These are phyloP conservation scores for Morone saxatilis DNA, from an alignment of 2,113 vertebrate species.

Conservation along the genomic window DNA sequence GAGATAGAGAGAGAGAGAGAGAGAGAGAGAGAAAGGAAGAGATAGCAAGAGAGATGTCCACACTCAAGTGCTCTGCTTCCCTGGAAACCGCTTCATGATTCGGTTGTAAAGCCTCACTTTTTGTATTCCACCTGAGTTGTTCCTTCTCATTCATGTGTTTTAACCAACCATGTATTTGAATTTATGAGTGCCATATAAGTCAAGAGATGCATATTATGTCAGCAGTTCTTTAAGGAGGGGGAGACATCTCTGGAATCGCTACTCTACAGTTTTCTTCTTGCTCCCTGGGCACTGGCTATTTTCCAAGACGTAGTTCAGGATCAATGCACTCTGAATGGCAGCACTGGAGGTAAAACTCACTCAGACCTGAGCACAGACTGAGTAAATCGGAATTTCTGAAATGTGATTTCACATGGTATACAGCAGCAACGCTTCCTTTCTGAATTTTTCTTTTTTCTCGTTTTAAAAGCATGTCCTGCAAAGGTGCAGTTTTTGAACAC, in stretches of 20 bases:
- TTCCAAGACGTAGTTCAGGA: slow-evolving; percentile 67
- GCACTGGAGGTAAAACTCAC: slow-evolving; percentile 62
- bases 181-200: slow-evolving; percentile 65
- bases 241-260: slow-evolving; percentile 48
- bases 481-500: not conserved
- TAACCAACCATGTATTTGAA: slow-evolving; percentile 63
- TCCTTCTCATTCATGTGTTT: slow-evolving; percentile 60
- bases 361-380: slow-evolving; percentile 45
- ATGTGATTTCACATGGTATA: slow-evolving; percentile 36
- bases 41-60: slow-evolving; percentile 60
- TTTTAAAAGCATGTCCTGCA: not conserved
- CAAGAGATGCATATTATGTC: slow-evolving; percentile 66
- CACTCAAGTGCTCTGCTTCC: slow-evolving; percentile 63
- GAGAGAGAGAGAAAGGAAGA: slow-evolving; percentile 26
- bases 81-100: slow-evolving; percentile 65
- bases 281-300: slow-evolving; percentile 64
- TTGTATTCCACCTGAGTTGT: slow-evolving; percentile 65
- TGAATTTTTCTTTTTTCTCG: not conserved
- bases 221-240: slow-evolving; percentile 61
- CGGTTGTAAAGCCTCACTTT: slow-evolving; percentile 46
- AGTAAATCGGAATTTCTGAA: slow-evolving; percentile 47
- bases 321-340: slow-evolving; percentile 70
- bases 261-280: slow-evolving; percentile 63
- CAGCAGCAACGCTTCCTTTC: slow-evolving; percentile 8
- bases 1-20: slow-evolving; percentile 34